Percentiles rank a stretch among this genome's conserved stretches.
These are phyloP conservation scores for Phocoena phocoena DNA, from an alignment of 2,113 vertebrate species.

Conservation along the genomic window DNA sequence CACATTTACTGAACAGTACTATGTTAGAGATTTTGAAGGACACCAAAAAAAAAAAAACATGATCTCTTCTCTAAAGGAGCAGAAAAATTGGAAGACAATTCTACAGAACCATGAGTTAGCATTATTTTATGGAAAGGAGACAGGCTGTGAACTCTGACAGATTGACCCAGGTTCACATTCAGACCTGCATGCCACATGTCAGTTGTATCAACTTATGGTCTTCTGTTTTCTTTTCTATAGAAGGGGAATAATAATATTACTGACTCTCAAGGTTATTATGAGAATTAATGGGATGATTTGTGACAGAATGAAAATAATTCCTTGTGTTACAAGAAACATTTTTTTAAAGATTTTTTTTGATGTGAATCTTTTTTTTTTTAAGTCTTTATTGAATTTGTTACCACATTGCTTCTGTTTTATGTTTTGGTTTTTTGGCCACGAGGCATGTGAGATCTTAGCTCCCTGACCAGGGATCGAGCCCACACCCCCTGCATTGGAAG, in stretches of 20 bases:
- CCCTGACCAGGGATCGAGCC: no score
- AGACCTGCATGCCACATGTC: neutral
- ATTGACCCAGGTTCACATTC: neutral
- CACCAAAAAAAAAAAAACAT: neutral
- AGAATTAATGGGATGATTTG: neutral
- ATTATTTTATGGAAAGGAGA: neutral
- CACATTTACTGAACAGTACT: neutral
- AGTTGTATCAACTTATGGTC: neutral
- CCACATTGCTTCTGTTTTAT: no score
- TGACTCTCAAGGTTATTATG: neutral
- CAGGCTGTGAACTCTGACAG: neutral
- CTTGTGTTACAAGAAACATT: neutral
- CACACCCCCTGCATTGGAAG: no score
- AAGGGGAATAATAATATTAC: neutral
- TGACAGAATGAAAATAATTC: neutral
- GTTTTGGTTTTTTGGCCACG: no score
- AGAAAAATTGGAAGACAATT: neutral
- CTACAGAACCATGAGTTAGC: neutral
- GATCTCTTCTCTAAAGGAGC: neutral
- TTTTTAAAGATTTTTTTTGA: no score
- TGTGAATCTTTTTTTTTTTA: no score
- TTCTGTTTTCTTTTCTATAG: neutral
- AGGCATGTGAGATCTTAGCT: no score
- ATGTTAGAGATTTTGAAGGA: neutral
- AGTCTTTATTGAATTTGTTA: no score